Percentiles rank a stretch among this genome's conserved stretches.
Conservation (phyloP, 1,140 invertebrate species). For the Gryon sp. region DNA sequence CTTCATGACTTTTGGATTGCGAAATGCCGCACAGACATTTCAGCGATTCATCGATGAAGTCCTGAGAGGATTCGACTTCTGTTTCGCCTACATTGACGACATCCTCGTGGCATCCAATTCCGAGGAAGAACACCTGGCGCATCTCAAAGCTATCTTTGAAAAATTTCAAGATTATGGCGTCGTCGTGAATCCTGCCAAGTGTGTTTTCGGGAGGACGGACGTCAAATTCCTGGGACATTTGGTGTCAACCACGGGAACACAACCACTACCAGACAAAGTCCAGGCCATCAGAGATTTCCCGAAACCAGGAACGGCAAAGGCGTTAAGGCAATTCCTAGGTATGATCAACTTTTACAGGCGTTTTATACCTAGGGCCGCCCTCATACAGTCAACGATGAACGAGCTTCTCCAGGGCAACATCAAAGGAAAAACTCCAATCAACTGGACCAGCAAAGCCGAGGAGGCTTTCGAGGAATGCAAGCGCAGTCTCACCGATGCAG, state of each 20-base stretch:
- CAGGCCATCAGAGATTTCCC: conserved; percentile 24
- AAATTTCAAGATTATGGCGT: conserved; percentile 45
- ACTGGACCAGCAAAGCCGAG: neutral
- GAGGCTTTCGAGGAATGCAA: neutral
- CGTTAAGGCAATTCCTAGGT: conserved; percentile 38
- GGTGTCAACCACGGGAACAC: conserved; percentile 58
- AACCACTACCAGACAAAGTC: conserved; percentile 59
- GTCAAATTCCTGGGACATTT: conserved; percentile 69
- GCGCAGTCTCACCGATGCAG: neutral
- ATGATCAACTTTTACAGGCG: conserved; percentile 63
- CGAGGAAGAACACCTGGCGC: conserved; percentile 53
- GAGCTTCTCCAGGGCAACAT: neutral
- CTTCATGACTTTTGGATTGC: conserved; percentile 70
- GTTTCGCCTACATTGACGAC: conserved; percentile 68
- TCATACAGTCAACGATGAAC: neutral
- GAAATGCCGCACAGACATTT: conserved; percentile 69
- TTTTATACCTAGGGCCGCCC: conserved; percentile 49
- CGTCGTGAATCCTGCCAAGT: conserved; percentile 66
- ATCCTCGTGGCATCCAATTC: conserved; percentile 67
- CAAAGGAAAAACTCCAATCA: no score
- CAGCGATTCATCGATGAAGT: conserved; percentile 70
- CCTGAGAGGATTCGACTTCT: conserved; percentile 14
- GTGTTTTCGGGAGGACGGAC: conserved; percentile 47
- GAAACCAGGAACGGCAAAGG: conserved; percentile 24
- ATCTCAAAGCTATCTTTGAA: conserved; percentile 51